Evolutionary conservation across 2,888 invertebrate genomes (phyloP).

Genomic region (Cylloceria caligata): DNA sequence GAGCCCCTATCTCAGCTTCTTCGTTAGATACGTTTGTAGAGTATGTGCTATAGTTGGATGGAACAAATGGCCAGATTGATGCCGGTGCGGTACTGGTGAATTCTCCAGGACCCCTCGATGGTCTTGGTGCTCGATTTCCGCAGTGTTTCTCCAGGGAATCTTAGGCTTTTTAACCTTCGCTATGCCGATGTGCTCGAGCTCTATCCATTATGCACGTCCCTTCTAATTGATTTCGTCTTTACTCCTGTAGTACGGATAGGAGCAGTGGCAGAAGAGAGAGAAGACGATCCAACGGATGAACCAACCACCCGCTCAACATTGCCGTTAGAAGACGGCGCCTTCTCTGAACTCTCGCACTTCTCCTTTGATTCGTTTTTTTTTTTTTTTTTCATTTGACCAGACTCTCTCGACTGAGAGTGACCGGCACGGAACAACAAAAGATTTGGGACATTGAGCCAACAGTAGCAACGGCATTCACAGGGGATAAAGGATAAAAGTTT

Average conservation of each 20-base stretch:
- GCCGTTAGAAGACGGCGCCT: conserved; percentile 53
- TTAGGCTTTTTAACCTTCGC: conserved; percentile 79
- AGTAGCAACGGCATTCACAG: conserved; percentile 33
- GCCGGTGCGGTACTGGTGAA: conserved; percentile 67
- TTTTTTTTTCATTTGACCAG: conserved; percentile 38
- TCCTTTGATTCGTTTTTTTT: conserved; percentile 38
- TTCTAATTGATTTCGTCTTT: conserved; percentile 80
- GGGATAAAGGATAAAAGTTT: conserved; percentile 64
- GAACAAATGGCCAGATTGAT: conserved; percentile 76
- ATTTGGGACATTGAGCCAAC: conserved; percentile 51
- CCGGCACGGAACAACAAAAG: conserved; percentile 64
- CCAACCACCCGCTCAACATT: conserved; percentile 26
- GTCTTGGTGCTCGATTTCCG: conserved; percentile 12
- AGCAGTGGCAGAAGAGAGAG: background rate
- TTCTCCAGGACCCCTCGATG: conserved; percentile 12
- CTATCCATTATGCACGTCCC: conserved; percentile 80
- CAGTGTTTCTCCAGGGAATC: conserved; percentile 78
- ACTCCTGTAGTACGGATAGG: conserved; percentile 7
- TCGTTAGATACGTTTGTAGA: background rate
- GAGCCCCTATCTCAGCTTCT: conserved; percentile 66
- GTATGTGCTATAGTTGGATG: background rate
- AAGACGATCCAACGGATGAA: conserved; percentile 22
- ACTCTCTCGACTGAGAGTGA: conserved; percentile 64
- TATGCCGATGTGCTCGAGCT: conserved; percentile 73
- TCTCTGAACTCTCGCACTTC: conserved; percentile 43